Conservation (phyloP, 2,888 invertebrate genomes). For the Uropetala carovei region DNA sequence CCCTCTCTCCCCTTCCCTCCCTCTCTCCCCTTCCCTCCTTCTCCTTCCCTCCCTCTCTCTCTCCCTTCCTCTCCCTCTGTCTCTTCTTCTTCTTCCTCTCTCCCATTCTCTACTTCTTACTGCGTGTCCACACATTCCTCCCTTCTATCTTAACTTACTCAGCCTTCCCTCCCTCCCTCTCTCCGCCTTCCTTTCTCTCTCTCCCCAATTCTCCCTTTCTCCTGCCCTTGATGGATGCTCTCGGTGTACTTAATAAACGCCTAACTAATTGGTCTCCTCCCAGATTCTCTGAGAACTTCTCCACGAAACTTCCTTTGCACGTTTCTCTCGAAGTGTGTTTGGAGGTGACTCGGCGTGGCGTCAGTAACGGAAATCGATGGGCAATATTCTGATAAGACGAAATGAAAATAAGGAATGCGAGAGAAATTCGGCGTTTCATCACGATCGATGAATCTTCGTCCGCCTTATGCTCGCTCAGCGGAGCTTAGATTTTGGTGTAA, state of each 20-base stretch:
- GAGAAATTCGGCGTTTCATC: neutral
- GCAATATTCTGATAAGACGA: neutral
- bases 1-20: neutral
- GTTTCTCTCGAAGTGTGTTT: neutral
- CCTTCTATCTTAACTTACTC: neutral
- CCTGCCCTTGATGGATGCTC: neutral
- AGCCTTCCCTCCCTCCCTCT: neutral
- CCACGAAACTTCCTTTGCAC: neutral
- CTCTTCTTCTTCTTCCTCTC: neutral
- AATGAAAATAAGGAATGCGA: neutral
- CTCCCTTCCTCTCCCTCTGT: neutral
- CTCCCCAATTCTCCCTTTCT: neutral
- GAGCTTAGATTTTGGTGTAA: neutral
- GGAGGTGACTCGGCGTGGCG: constrained; percentile 13
- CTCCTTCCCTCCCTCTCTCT: neutral
- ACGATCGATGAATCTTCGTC: neutral
- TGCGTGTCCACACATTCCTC: no score
- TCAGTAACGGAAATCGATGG: constrained; percentile 55
- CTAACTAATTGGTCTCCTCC: neutral
- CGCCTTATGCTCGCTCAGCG: neutral
- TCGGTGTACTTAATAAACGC: neutral
- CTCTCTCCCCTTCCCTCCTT: neutral
- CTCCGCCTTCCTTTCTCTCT: neutral
- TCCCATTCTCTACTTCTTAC: neutral
- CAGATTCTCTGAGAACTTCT: neutral